Evolutionary conservation across 2,888 invertebrate genomes (phyloP), one percentile per base, ranked within the genome.

Genomic region (Euclidia mi): DNA sequence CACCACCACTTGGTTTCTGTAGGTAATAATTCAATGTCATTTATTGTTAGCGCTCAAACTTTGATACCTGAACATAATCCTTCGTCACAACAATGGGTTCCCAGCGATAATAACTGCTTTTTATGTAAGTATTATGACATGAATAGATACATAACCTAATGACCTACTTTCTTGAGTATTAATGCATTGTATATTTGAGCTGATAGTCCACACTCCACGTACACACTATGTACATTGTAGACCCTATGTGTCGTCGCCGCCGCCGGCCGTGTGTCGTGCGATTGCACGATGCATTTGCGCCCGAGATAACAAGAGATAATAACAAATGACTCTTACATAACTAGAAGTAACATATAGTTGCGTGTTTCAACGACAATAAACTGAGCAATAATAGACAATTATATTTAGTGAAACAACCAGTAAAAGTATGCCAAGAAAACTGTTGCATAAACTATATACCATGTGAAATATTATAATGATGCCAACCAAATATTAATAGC

Each of bases 341-440:
- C 58, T 53, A 72, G 71, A 72, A 72, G 62, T 59, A 68, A 49
- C 58, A 71, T 46, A 71, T 65, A 66, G 71, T 79, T 78, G 85
- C 86, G 82, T 87, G 87, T 77, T 76, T 63, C 65, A 47, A 70
- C 69, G 58, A 70, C 76, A 71, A 80, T 79, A 85, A 84, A 79
- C 74, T 74, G 62, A 78, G 64, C 73, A 84, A 80, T 81, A 80
- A 81, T 76, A 80, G 75, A 72, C 80, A 81, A 85, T 79, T 78
- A 82, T 71, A 80, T 75, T 81, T 76, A 78, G 81, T 81, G 84
- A 87, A 90, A 88, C 84, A 76, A 70, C 76, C 70, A 79, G 84
- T 82, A 86, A 85, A 86, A 88, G 87, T 89, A 82, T 87, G 84
- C 78, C 85, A 84, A 80, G 84, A 87, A 82, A 85, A 83, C 67